Conservation (phyloP, 2,888 invertebrate genomes). For the Caenorhabditis sulstoni region DNA sequence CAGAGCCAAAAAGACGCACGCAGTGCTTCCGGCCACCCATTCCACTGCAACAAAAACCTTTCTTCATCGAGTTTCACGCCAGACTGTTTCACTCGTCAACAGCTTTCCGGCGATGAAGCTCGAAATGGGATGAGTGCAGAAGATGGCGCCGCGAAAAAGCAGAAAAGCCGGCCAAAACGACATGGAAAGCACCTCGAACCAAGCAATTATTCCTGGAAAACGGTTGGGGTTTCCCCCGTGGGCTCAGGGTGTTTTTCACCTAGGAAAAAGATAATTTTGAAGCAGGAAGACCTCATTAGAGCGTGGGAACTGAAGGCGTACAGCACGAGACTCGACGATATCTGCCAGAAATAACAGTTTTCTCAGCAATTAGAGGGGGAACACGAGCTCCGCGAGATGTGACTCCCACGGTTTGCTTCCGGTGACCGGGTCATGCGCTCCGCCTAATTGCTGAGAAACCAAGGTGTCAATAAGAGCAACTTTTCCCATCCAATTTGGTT, state of each 20-base stretch:
- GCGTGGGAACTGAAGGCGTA: conserved; percentile 18
- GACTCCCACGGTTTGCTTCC: too few relatives aligned
- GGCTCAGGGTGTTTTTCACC: too few relatives aligned
- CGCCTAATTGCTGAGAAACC: too few relatives aligned
- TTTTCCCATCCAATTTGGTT: too few relatives aligned
- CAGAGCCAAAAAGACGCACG: conserved; percentile 1
- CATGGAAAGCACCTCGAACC: conserved; percentile 15
- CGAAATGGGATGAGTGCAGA: conserved; percentile 27
- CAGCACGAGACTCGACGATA: conserved; percentile 7
- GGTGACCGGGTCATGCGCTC: too few relatives aligned
- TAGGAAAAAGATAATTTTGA: conserved; percentile 23
- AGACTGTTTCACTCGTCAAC: conserved; percentile 16
- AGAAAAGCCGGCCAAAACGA: conserved; percentile 26
- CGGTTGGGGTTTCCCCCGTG: too few relatives aligned
- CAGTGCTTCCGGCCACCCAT: conserved; percentile 18
- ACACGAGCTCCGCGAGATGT: too few relatives aligned
- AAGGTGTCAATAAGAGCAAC: too few relatives aligned
- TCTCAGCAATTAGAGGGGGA: background rate
- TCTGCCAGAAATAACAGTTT: conserved; percentile 4
- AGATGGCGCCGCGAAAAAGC: conserved; percentile 9
- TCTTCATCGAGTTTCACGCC: background rate
- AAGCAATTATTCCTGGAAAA: conserved; percentile 12
- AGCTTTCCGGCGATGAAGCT: conserved; percentile 13
- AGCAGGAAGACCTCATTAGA: conserved; percentile 37
- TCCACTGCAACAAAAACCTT: conserved; percentile 15